Evolutionary conservation across 2,113 vertebrate species (phyloP), one percentile per base, ranked within the genome.

Genomic region (Thermophis baileyi): DNA sequence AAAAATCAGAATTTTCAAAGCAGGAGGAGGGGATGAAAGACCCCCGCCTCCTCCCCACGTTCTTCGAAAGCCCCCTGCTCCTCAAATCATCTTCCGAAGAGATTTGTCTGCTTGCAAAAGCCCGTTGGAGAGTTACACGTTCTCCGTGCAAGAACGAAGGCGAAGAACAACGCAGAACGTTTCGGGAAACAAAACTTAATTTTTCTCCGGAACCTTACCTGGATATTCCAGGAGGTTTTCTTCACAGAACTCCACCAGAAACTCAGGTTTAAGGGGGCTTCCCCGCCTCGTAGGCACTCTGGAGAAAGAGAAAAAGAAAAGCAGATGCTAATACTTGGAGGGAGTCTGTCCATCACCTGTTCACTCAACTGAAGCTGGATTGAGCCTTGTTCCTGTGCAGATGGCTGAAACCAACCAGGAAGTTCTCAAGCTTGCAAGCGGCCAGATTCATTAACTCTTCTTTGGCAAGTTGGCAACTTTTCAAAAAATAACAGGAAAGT

Each of bases 371-470:
- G 88, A 81, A 94, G 91, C 95, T 93, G 96, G 51, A 91, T 95
- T 8, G 93, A 85, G 25, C 94, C 89, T 54, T 94, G 95, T 95
- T 46, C 0, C 49, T 50, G 14, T 50, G 14, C 90, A 0, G 96
- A 96, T 95, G 96, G 96, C 92, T 92, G 91, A 14, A 0, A 87
- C 11, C 22, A 54, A 90, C 11, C 22, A 54, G 92, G 92, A 93
- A 94, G 88, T 69, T 18, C 11, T 7, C 27, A 18, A 12, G 3
- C 3, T 47, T 50, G 40, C 90, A 2, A 10, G 3, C n/a, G 46
- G 46, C 27, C 51, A 3, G 63, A 92, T 35, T 51, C 46, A 63
- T 97, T 97, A 97, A 97, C 97, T 93, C 97, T 96, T 97, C 96
- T 94, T 89, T 92, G 87, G 92, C 93, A 0, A 14, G 57, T 4